Evolutionary conservation across 2,797 vertebrate genomes (phyloP).

Genomic region (Antrozous pallidus): DNA sequence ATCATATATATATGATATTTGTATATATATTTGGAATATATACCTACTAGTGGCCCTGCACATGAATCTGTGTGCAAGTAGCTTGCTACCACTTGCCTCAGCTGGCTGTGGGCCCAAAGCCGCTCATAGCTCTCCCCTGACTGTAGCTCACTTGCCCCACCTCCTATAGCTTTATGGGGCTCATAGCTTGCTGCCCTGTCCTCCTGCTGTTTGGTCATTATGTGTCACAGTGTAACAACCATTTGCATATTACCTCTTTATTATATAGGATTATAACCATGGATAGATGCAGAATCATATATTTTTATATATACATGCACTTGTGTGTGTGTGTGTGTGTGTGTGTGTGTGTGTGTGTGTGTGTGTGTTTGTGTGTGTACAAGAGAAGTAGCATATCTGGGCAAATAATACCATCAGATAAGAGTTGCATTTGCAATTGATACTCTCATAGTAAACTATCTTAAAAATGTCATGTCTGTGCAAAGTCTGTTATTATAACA

Average conservation of each 20-base stretch:
- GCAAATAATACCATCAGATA: background rate
- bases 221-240: no score
- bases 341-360: background rate
- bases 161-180: no score
- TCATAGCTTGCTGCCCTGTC: no score
- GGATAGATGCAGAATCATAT: background rate
- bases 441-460: background rate
- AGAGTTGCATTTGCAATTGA: background rate
- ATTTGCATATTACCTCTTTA: no score
- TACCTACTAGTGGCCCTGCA: background rate
- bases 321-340: no score
- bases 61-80: no score
- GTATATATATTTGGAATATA: background rate
- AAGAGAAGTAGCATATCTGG: background rate
- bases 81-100: no score
- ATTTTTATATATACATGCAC: background rate
- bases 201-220: no score
- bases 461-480: constrained; percentile 19
- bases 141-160: no score
- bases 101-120: no score
- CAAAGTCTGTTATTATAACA: background rate
- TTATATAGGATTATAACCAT: background rate
- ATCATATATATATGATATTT: background rate
- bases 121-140: no score
- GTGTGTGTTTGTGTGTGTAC: background rate